These are phyloP conservation scores for Drosophila funebris DNA, from an alignment of 1,140 invertebrate genomes.

Conservation along the genomic window DNA sequence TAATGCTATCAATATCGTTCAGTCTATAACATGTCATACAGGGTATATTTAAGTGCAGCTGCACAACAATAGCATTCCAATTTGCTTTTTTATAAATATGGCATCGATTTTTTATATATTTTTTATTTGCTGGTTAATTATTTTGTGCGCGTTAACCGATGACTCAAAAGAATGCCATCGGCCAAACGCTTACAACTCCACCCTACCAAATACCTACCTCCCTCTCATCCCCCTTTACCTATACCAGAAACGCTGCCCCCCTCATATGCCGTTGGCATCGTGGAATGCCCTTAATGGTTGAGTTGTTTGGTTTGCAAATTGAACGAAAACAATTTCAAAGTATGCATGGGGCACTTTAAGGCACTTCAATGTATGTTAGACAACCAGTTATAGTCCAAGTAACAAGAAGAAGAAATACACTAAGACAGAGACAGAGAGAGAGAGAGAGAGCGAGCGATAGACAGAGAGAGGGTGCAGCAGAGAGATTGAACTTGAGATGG, in stretches of 20 bases:
- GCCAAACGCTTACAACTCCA: neutral
- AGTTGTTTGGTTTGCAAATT: conserved; percentile 72
- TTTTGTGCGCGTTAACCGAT: conserved; percentile 11
- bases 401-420: neutral
- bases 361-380: conserved; percentile 47
- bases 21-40: too few species aligned
- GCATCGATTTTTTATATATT: neutral
- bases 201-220: neutral
- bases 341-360: conserved; percentile 52
- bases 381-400: conserved; percentile 6
- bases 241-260: neutral
- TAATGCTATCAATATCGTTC: too few species aligned
- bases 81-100: neutral
- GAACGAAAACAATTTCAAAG: conserved; percentile 76
- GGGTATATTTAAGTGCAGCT: neutral
- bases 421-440: neutral
- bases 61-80: too few species aligned
- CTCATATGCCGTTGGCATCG: conserved; percentile 14
- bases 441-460: neutral
- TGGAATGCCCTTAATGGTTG: conserved; percentile 63
- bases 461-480: neutral
- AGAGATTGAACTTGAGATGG: too few species aligned
- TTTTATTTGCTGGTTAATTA: conserved; percentile 28
- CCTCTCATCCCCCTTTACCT: neutral
- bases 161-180: neutral